phyloP scores from a whole-genome alignment of 2,113 vertebrate species.

The Crocuta crocuta region DNA sequence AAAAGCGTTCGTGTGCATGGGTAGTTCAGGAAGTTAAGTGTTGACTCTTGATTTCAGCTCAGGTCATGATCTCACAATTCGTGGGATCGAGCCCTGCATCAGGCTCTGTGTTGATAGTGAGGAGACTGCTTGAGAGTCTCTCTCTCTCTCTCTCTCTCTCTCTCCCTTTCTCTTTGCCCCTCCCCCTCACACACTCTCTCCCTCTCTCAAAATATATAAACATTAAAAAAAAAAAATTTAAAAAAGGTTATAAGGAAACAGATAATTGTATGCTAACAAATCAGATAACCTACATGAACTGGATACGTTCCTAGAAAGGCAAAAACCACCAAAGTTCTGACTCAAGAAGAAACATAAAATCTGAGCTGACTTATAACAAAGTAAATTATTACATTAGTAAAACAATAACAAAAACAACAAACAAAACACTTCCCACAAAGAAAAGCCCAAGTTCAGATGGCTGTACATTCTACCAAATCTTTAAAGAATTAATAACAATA shows the following conservation, averaged over 20 bases:
- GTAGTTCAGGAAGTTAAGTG: no score
- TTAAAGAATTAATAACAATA: background rate
- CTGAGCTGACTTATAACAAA: background rate
- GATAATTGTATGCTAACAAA: background rate
- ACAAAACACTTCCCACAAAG: background rate
- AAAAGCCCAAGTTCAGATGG: background rate
- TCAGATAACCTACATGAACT: background rate
- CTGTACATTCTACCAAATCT: background rate
- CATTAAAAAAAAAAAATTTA: background rate
- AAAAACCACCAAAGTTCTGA: background rate
- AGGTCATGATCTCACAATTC: no score
- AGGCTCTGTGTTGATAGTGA: no score
- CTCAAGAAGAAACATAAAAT: background rate
- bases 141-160: no score
- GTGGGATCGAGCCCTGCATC: no score
- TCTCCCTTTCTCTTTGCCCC: no score
- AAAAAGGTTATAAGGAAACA: background rate
- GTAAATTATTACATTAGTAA: background rate
- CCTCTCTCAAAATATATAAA: no score
- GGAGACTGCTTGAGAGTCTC: no score
- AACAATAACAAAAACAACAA: background rate
- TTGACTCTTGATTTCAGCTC: no score
- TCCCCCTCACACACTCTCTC: no score
- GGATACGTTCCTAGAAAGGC: background rate
- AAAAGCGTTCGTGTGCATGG: background rate